These are phyloP conservation scores for Nettapus auritus DNA, from an alignment of 2,113 vertebrate genomes.

Conservation along the genomic window DNA sequence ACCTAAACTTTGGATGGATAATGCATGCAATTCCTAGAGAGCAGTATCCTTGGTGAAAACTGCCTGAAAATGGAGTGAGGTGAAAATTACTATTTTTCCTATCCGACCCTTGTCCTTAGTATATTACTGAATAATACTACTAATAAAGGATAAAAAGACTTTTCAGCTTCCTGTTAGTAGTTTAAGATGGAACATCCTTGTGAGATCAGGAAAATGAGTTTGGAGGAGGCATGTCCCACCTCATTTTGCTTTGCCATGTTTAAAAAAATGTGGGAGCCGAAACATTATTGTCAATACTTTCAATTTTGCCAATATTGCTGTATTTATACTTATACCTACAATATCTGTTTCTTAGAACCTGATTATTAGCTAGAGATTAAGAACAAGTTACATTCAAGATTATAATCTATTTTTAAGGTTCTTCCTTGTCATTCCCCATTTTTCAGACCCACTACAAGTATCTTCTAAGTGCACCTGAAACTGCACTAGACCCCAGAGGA, in stretches of 20 bases:
- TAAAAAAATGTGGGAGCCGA: not conserved
- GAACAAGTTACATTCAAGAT: not conserved
- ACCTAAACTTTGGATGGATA: not conserved
- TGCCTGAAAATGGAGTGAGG: not conserved
- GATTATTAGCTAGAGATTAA: not conserved
- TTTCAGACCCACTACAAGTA: not conserved
- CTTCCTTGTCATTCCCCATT: not conserved
- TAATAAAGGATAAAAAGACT: not conserved
- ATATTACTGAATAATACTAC: not conserved
- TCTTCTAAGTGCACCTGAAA: not conserved
- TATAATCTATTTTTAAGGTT: not conserved
- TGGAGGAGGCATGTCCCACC: not conserved
- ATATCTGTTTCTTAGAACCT: not conserved
- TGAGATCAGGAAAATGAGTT: not conserved
- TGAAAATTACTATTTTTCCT: not conserved
- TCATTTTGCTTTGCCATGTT: not conserved
- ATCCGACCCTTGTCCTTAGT: not conserved
- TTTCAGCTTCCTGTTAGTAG: not conserved
- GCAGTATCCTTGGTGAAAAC: not conserved
- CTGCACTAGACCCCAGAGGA: not conserved
- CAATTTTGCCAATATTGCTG: not conserved
- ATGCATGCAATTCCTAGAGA: not conserved
- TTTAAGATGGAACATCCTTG: not conserved
- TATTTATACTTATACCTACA: not conserved
- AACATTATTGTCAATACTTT: not conserved